phyloP scores from a whole-genome alignment of 2,113 vertebrate genomes.

The Actinemys pallida region DNA sequence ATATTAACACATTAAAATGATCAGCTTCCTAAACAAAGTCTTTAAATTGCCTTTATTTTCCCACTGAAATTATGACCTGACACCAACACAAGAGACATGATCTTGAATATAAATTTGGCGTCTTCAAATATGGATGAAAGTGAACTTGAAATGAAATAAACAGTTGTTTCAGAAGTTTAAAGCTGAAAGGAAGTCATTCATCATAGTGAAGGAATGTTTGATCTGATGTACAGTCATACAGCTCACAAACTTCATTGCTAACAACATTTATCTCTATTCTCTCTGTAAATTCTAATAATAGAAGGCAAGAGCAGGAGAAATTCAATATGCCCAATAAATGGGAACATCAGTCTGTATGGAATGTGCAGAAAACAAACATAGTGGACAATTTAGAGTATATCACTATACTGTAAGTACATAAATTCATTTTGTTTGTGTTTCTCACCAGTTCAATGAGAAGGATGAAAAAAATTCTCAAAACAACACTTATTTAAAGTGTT shows the following conservation, averaged over 20 bases:
- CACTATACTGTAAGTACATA: neutral
- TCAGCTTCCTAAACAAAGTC: slow-evolving; percentile 18
- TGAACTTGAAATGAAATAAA: slow-evolving; percentile 68
- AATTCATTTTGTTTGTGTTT: neutral
- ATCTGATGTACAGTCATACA: slow-evolving; percentile 63
- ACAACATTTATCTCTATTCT: slow-evolving; percentile 40
- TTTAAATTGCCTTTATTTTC: slow-evolving; percentile 42
- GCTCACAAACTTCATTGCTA: slow-evolving; percentile 53
- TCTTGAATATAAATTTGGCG: slow-evolving; percentile 55
- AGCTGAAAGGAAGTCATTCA: slow-evolving; percentile 65
- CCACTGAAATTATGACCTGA: slow-evolving; percentile 21
- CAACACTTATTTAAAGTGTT: neutral
- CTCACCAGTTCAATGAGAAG: neutral
- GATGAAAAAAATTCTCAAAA: neutral
- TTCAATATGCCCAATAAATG: slow-evolving; percentile 59
- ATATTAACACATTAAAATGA: slow-evolving; percentile 33
- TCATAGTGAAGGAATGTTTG: slow-evolving; percentile 60
- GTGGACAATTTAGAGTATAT: neutral
- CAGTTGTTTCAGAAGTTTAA: slow-evolving; percentile 65
- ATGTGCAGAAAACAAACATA: slow-evolving; percentile 43
- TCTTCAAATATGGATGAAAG: slow-evolving; percentile 57
- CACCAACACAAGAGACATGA: slow-evolving; percentile 35
- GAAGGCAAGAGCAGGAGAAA: slow-evolving; percentile 56
- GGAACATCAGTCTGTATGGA: slow-evolving; percentile 43
- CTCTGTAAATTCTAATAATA: slow-evolving; percentile 55